Percentiles rank a stretch among this genome's conserved stretches.
Evolutionary conservation across 23 tunicate genomes (phyloP).

Genomic region (Pegea sp.): DNA sequence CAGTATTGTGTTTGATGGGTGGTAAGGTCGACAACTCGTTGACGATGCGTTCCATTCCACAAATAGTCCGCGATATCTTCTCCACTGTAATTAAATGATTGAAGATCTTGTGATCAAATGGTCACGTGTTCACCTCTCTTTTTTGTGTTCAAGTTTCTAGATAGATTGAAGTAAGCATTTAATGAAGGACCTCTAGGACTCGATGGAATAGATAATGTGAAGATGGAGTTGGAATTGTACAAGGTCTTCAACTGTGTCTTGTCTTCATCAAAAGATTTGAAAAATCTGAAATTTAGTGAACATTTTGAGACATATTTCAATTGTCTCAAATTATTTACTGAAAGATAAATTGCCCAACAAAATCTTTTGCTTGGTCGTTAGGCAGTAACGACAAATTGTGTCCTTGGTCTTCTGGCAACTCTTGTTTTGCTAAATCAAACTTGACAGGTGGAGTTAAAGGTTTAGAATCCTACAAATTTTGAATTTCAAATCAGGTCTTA

Average conservation of each 20-base stretch:
- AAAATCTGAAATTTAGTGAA: conserved; percentile 16
- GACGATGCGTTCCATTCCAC: too few relatives aligned
- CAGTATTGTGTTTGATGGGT: too few relatives aligned
- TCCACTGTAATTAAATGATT: too few relatives aligned
- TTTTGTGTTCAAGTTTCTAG: conserved; percentile 19
- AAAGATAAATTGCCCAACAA: too few relatives aligned
- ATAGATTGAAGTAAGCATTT: conserved; percentile 5
- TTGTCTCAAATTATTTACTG: too few relatives aligned
- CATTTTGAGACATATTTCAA: too few relatives aligned
- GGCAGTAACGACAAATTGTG: conserved; percentile 23
- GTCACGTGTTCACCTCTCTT: too few relatives aligned
- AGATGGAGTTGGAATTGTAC: conserved; percentile 18
- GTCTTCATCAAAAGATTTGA: conserved; percentile 24
- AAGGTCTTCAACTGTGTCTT: conserved; percentile 14
- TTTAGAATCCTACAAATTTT: conserved; percentile 33
- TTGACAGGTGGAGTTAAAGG: conserved; percentile 42
- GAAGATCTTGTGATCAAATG: too few relatives aligned
- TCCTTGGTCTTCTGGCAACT: conserved; percentile 8
- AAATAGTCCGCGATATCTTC: too few relatives aligned
- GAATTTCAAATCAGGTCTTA: too few relatives aligned
- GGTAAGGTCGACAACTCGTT: too few relatives aligned
- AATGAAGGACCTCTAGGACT: conserved; percentile 54
- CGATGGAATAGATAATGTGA: conserved; percentile 23
- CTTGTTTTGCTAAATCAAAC: conserved; percentile 26
- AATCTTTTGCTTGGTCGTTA: too few relatives aligned